Evolutionary conservation across 2,797 vertebrate genomes (phyloP), one percentile per base, ranked within the genome.

Genomic region (Spinus olivaceus): DNA sequence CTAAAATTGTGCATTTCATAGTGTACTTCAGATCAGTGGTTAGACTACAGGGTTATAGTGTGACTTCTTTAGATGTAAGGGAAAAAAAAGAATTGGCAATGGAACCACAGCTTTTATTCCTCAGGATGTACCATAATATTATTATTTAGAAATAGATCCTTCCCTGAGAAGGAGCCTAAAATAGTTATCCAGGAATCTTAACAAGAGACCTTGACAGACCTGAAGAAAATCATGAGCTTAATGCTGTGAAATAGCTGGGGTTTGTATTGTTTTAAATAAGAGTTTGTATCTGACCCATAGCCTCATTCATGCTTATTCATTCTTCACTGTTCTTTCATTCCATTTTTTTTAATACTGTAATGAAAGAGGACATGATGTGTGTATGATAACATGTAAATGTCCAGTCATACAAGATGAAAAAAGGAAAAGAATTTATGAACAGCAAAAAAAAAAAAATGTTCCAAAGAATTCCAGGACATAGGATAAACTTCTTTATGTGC

Each of bases 21-120:
- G 12, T 51, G 16, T 35, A 11, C 9, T 12, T 77, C 42, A 27
- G 65, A 27, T 12, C 32, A 10, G 12, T 69, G 19, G 4, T 72
- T 51, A 79, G 23, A 67, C 18, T 41, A 23, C 9, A 59, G 35
- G 23, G 12, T 54, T 63, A n/a, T 32, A 50, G 5, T 22, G 17
- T 30, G 30, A 53, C 28, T 2, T 33, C 25, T 60, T 61, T 18
- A 44, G 13, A 53, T 35, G 8, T 24, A 5, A 20, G 15, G 14
- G 5, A 4, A 10, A 12, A 1, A 8, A 30, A n/a, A 42, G 2
- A 6, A 15, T 30, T n/a, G 1, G 2, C 14, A 83, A 12, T 37
- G 10, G 10, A 76, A 69, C 1, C 6, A 28, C 10, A 47, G 15
- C 2, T 57, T 69, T 82, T 78, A 12, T 60, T 82, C 18, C 12